phyloP scores from a whole-genome alignment of 2,113 vertebrate species.

The Panthera tigris region DNA sequence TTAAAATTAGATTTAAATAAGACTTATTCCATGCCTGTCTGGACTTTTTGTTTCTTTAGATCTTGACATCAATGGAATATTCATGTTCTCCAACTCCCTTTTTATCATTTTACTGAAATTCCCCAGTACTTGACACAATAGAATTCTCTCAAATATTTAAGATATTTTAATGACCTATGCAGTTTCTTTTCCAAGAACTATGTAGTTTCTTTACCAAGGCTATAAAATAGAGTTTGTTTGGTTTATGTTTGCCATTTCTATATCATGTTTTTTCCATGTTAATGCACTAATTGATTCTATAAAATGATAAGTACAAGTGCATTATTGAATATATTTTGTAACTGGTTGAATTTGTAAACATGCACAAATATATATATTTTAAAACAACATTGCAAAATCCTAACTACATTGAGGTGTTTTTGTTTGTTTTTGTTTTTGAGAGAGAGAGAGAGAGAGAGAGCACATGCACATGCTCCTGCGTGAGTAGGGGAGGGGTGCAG shows the following conservation, averaged over 20 bases:
- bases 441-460: too few relatives aligned
- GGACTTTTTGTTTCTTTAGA: neutral
- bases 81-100: neutral
- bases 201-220: neutral
- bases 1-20: constrained; percentile 28
- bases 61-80: neutral
- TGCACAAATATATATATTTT: neutral
- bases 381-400: neutral
- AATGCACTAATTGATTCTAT: neutral
- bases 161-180: neutral
- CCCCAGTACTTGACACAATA: neutral
- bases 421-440: too few relatives aligned
- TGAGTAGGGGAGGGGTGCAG: too few relatives aligned
- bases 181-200: neutral
- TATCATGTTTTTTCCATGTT: neutral
- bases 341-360: neutral
- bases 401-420: neutral
- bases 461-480: too few relatives aligned
- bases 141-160: neutral
- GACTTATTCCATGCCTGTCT: neutral
- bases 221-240: neutral
- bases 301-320: neutral
- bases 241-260: neutral
- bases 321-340: neutral
- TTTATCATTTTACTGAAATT: neutral